These are phyloP conservation scores for Adoxophyes honmai DNA, from an alignment of 1,140 invertebrate genomes.

Conservation along the genomic window DNA sequence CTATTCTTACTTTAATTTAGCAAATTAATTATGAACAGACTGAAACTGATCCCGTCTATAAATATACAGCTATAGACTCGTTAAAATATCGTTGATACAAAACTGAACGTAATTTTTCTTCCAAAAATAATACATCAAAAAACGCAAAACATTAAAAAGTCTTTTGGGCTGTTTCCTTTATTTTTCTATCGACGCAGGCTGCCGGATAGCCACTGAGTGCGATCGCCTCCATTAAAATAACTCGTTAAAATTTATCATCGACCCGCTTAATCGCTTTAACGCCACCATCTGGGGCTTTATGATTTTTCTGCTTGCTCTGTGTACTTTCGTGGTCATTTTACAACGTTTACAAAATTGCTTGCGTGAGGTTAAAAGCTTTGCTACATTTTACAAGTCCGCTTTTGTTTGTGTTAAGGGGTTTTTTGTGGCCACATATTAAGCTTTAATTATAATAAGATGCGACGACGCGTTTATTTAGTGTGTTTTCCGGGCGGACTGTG, in stretches of 20 bases:
- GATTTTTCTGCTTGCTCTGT: constrained; percentile 74
- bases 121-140: constrained; percentile 29
- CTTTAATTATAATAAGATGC: constrained; percentile 3
- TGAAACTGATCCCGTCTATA: no score
- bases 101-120: neutral
- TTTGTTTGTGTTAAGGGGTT: constrained; percentile 21
- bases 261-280: constrained; percentile 75
- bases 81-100: no score
- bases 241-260: constrained; percentile 77
- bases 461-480: constrained; percentile 1
- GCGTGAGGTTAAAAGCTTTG: constrained; percentile 44
- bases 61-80: no score
- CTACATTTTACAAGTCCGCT: constrained; percentile 29
- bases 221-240: constrained; percentile 76
- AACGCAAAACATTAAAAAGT: constrained; percentile 46
- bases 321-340: constrained; percentile 72
- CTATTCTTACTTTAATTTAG: no score
- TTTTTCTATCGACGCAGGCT: constrained; percentile 72
- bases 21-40: no score
- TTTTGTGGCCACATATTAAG: constrained; percentile 17
- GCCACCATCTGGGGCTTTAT: constrained; percentile 76
- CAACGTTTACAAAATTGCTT: constrained; percentile 65
- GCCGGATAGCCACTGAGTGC: constrained; percentile 68
- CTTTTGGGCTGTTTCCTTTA: constrained; percentile 63
- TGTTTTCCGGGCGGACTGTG: no score